Evolutionary conservation across 2,888 invertebrate genomes (phyloP).

Genomic region (Aleiodes testaceus): DNA sequence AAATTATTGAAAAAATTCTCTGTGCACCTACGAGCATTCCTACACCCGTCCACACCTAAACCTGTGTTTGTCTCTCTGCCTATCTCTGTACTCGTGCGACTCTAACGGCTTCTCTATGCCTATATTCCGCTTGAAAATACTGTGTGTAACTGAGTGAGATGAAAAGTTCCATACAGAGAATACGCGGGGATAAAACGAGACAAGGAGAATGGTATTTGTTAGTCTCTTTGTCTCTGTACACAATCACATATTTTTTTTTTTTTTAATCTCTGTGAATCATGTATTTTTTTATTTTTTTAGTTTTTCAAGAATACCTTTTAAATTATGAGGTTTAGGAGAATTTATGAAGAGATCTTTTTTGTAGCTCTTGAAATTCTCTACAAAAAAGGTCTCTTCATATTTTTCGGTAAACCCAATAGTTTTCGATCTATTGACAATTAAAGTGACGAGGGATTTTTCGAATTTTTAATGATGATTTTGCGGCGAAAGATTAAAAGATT

Average conservation of each 20-base stretch:
- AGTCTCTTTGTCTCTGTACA: slow-evolving; percentile 4
- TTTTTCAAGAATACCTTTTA: too few species aligned
- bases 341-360: too few species aligned
- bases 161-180: background rate
- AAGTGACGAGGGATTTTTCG: too few species aligned
- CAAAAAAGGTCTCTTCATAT: too few species aligned
- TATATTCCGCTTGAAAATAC: background rate
- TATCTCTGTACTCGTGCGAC: background rate
- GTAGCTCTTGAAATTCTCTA: too few species aligned
- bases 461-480: background rate
- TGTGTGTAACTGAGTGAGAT: slow-evolving; percentile 15
- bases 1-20: background rate
- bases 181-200: slow-evolving; percentile 2
- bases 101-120: background rate
- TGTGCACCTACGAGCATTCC: slow-evolving; percentile 14
- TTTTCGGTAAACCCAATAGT: too few species aligned
- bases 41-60: slow-evolving; percentile 23
- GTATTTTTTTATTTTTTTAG: background rate
- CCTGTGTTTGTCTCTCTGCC: slow-evolving; percentile 13
- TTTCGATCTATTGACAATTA: too few species aligned
- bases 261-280: background rate
- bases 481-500: background rate
- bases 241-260: background rate
- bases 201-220: slow-evolving; percentile 26
- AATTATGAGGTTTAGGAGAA: too few species aligned